Evolutionary conservation across 2,888 invertebrate genomes (phyloP), one percentile per base, ranked within the genome.

Genomic region (Tetanocera ferruginea): DNA sequence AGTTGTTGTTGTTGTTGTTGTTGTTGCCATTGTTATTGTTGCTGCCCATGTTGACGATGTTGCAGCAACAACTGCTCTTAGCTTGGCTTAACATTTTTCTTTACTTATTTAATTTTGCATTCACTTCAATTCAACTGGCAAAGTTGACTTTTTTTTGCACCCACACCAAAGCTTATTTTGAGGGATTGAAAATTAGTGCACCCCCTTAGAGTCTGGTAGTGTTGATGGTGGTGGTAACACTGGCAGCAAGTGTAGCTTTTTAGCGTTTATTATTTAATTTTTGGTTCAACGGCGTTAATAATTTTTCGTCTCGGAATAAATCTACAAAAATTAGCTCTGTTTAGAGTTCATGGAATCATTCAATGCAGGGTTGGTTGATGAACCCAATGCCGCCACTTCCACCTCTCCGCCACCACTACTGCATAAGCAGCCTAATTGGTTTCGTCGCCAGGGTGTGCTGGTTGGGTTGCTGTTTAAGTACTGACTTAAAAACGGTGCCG

Each of bases 11-110:
- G 52, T 49, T 19, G 66, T n/a, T 34, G 5, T 19, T 51, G 17
- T 3, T 52, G 66, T 57, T 67, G 51, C 8, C 57, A 34, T 31
- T 55, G 76, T 51, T 37, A 4, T 57, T 9, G 19, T 11, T 5
- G 71, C 23, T 9, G 55, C 8, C 31, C 5, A 43, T 49, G 23
- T 23, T n/a, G 34, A 8, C 28, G 69, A 19, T 14, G 66, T 43
- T 31, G 57, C 52, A 31, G 23, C 52, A 62, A 51, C 43, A 83
- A 75, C 80, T 81, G 79, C 78, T 80, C 81, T 80, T 79, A 76
- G 64, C 76, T 25, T 43, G 23, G 23, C 43, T 17, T 8, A 19
- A 3, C 9, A 9, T 67, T 66, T 52, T 51, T 66, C 3, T 57
- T 14, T 67, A 37, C 76, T 66, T 43, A 64, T 72, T 77, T 77